A percentile compares a stretch with the other conserved stretches of the same genome.
These are phyloP conservation scores for Volucella bombylans DNA, from an alignment of 2,888 invertebrate genomes.

Conservation along the genomic window DNA sequence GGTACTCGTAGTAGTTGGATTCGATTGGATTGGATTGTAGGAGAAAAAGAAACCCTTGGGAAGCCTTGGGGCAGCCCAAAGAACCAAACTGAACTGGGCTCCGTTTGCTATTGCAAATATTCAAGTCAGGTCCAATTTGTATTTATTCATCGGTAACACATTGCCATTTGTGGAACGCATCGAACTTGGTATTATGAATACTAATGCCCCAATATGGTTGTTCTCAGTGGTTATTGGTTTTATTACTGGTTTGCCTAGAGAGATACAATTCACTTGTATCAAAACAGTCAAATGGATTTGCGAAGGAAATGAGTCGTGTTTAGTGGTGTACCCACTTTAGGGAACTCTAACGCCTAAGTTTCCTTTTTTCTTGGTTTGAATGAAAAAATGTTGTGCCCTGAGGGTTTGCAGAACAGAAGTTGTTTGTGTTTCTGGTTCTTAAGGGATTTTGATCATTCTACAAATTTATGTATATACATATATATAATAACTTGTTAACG, in stretches of 20 bases:
- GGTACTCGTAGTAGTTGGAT: neutral
- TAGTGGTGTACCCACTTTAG: no score
- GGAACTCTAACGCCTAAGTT: neutral
- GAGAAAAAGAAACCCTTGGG: slow-evolving; percentile 5
- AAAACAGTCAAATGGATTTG: no score
- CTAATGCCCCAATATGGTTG: slow-evolving; percentile 65
- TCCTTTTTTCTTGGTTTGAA: neutral
- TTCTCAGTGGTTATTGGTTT: slow-evolving; percentile 58
- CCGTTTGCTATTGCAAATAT: slow-evolving; percentile 54
- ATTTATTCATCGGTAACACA: slow-evolving; percentile 71
- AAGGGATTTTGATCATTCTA: no score
- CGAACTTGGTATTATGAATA: slow-evolving; percentile 66
- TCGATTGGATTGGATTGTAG: neutral
- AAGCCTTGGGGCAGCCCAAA: slow-evolving; percentile 47
- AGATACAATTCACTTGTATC: no score
- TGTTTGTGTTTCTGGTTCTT: no score
- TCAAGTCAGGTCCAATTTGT: slow-evolving; percentile 72
- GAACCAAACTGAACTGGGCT: slow-evolving; percentile 33
- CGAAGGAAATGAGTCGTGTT: no score
- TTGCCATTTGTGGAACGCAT: slow-evolving; percentile 71
- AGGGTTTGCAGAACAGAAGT: neutral
- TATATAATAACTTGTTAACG: no score
- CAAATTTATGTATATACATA: no score
- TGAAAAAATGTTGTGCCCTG: neutral
- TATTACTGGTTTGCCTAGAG: slow-evolving; percentile 57